Evolutionary conservation across 64 coral and sea anemone species (phyloP), one percentile per base, ranked within the genome.

Genomic region (Anthopleura sola): DNA sequence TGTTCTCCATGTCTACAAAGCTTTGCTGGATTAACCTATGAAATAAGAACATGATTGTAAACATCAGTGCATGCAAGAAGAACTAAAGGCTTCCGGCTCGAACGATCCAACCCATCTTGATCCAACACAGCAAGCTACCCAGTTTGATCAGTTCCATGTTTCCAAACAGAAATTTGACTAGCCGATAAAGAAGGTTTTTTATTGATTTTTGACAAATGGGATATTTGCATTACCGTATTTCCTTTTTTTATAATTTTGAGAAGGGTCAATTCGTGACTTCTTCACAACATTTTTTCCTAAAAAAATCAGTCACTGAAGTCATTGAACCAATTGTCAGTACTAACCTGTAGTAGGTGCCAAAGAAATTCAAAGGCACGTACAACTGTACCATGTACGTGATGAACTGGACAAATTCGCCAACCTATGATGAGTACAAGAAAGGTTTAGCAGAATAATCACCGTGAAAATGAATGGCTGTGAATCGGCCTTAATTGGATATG

Each of bases 1-100:
- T 91, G 49, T 99, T 99, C 85, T 99, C 97, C 97, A 99, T 99
- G 85, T 99, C 97, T 62, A 99, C 94, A 64, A 99, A 99, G 3
- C 92, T 84, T 64, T 95, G 92, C 37, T 99, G 97, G 49, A 99
- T 99, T 89, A 99, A 92, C 81, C 97, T 99, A 20, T 33, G 86
- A 84, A 23, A 55, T 33, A 88, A 71, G 78, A 75, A 77, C 33
- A 32, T 29, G 10, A 36, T n/a, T 24, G 24, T 10, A 26, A 62
- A 62, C 19, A 62, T 44, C 40, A 44, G 40, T 44, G 40, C 40
- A 44, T 44, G 40, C 40, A 44, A 2, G 0, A 6, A 44, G 40
- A 44, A 44, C 40, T 6, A 8, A 44, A 44, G 40, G 40, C 9
- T 44, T 44, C 40, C 4, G 40, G 4, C 40, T 44, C 40, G 4